phyloP scores from a whole-genome alignment of 2,113 vertebrate species.

The Odobenus rosmarus region DNA sequence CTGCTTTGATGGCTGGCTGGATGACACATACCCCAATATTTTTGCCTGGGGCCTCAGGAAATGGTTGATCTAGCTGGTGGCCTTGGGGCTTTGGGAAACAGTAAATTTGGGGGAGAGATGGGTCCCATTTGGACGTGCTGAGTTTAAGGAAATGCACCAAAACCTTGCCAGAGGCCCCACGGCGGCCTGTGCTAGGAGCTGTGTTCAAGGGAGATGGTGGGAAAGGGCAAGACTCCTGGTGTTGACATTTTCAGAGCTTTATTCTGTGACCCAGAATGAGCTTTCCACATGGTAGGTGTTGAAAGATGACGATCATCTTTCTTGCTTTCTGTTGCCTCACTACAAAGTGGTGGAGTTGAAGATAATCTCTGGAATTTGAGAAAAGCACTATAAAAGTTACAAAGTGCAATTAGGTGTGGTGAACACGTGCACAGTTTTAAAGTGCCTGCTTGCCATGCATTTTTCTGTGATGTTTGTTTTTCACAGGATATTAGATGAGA shows the following conservation, averaged over 20 bases:
- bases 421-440: accelerated
- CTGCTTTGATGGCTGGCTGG: background rate
- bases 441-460: background rate
- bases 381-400: background rate
- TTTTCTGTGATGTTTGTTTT: background rate
- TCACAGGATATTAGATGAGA: background rate
- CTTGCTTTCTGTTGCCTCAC: background rate
- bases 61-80: background rate
- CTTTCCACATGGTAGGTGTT: background rate
- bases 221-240: background rate
- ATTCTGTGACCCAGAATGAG: background rate
- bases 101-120: background rate
- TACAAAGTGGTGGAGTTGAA: background rate
- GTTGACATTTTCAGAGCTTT: background rate
- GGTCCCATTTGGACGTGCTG: background rate
- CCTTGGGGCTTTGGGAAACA: background rate
- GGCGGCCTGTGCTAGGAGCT: background rate
- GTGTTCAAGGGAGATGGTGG: background rate
- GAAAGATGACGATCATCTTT: background rate
- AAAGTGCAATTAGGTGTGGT: accelerated
- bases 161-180: background rate
- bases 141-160: background rate
- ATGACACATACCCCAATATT: background rate
- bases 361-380: background rate
- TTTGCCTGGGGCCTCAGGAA: background rate